Conservation (phyloP, 2,113 vertebrate species). For the Actenoides hombroni region DNA sequence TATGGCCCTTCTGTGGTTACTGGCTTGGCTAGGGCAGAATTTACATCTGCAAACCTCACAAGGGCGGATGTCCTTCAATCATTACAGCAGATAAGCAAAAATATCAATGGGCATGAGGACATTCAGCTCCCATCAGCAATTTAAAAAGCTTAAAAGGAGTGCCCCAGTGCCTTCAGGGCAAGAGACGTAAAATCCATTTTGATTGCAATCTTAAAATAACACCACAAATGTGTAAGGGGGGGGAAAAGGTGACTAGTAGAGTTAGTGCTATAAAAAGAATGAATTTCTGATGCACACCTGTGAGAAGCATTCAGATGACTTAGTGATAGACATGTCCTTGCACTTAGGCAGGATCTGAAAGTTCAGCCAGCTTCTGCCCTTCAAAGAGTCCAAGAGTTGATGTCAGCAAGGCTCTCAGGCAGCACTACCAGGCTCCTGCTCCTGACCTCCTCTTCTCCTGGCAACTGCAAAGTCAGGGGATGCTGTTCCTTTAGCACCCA, state of each 20-base stretch:
- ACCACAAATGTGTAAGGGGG: background rate
- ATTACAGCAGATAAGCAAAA: background rate
- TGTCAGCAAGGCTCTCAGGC: fast-evolving
- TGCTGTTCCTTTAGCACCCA: fast-evolving
- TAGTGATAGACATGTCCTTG: background rate
- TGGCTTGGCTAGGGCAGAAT: background rate
- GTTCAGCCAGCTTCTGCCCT: background rate
- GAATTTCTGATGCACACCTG: background rate
- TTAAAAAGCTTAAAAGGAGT: background rate
- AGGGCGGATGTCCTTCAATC: background rate
- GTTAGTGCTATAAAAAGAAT: background rate
- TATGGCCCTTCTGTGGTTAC: background rate
- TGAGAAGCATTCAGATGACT: background rate
- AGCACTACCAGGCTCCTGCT: fast-evolving
- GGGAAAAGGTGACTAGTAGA: background rate
- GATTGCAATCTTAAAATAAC: background rate
- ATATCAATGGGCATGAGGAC: background rate
- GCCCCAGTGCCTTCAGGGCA: background rate
- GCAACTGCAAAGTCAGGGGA: background rate
- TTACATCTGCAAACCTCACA: background rate
- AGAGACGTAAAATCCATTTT: background rate
- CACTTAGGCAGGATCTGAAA: background rate
- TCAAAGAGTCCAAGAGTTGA: fast-evolving
- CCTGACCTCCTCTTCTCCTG: background rate
- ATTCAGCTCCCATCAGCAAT: background rate